phyloP scores from a whole-genome alignment of 1,140 invertebrate species.

The Halictus rubicundus region DNA sequence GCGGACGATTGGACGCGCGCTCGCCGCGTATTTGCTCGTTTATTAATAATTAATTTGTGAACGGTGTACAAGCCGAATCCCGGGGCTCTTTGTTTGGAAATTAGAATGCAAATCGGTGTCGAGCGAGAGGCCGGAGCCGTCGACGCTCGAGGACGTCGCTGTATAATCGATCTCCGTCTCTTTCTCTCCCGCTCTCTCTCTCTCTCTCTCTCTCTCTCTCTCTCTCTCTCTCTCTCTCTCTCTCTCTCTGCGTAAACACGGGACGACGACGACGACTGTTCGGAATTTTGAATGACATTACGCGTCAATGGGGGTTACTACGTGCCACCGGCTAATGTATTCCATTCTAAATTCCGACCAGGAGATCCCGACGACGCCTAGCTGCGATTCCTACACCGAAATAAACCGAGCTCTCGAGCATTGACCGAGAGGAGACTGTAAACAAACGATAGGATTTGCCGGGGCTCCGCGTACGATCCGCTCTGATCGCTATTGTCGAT shows the following conservation, averaged over 20 bases:
- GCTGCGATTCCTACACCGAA: not conserved
- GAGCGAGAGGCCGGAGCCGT: not conserved
- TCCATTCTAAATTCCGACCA: constrained; percentile 10
- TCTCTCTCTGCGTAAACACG: not conserved
- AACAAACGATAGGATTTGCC: not conserved
- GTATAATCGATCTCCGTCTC: not conserved
- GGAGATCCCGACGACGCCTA: not conserved
- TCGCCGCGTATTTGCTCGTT: not conserved
- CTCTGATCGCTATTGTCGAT: too few species aligned
- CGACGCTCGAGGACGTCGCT: not conserved
- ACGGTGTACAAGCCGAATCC: not conserved
- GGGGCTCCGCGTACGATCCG: too few species aligned
- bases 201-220: too few species aligned
- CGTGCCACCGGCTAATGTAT: constrained; percentile 8
- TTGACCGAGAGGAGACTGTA: constrained; percentile 23
- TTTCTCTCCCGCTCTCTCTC: too few species aligned
- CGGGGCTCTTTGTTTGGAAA: not conserved
- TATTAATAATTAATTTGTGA: constrained; percentile 2
- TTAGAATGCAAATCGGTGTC: constrained; percentile 13
- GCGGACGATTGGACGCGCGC: not conserved
- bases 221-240: too few species aligned
- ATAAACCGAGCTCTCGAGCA: constrained; percentile 5
- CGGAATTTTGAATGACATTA: constrained; percentile 22
- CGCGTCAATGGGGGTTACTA: constrained; percentile 13
- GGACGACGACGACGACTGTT: not conserved